Percentiles rank a stretch among this genome's conserved stretches.
phyloP scores from a whole-genome alignment of 2,113 vertebrate genomes.

The Rhegmatorhina hoffmannsi region DNA sequence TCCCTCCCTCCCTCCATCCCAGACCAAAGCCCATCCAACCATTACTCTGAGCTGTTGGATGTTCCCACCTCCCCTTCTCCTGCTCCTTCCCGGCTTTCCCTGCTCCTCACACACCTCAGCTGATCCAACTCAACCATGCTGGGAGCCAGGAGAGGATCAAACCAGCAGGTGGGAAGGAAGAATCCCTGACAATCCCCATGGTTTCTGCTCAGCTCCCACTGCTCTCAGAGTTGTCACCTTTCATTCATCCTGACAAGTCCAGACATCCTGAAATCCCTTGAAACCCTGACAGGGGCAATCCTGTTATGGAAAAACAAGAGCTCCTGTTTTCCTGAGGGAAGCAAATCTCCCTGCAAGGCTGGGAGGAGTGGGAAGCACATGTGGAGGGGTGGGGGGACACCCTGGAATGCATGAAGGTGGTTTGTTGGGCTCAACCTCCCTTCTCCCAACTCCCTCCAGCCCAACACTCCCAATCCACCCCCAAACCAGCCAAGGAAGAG shows the following conservation, averaged over 20 bases:
- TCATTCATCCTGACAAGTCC: slow-evolving; percentile 32
- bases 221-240: background rate
- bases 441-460: background rate
- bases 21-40: background rate
- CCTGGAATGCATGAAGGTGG: background rate
- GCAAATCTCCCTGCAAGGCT: background rate
- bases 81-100: background rate
- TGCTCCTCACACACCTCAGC: background rate
- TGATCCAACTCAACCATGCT: accelerated
- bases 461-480: background rate
- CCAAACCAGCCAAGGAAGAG: background rate
- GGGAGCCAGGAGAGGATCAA: accelerated
- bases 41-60: accelerated
- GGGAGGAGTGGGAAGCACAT: background rate
- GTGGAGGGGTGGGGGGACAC: background rate
- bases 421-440: background rate
- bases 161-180: accelerated
- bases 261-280: background rate
- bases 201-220: accelerated
- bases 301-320: background rate
- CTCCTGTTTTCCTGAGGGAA: background rate
- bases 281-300: background rate
- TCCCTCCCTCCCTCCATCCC: background rate
- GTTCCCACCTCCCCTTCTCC: background rate
- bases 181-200: background rate